These are phyloP conservation scores for Aratinga solstitialis DNA, from an alignment of 2,797 vertebrate genomes.

Conservation along the genomic window DNA sequence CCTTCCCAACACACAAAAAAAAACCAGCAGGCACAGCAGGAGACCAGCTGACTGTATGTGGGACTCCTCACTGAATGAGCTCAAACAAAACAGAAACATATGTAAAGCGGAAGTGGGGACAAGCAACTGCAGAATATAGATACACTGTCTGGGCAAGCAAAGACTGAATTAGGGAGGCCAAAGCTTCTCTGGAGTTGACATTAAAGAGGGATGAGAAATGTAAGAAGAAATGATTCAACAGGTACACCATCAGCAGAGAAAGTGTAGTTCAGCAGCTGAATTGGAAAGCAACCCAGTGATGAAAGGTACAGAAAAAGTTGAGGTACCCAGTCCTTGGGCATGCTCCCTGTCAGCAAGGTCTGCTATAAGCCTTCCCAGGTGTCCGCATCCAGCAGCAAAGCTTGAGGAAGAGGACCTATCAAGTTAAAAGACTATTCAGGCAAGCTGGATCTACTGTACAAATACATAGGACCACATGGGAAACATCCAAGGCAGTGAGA, in stretches of 20 bases:
- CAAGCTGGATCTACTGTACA: not conserved
- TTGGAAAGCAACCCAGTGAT: not conserved
- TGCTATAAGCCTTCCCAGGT: not conserved
- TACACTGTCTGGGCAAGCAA: not conserved
- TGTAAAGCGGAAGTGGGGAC: not conserved
- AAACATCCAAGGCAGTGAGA: not conserved
- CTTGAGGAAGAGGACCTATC: not conserved
- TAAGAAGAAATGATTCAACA: not conserved
- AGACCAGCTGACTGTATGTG: not conserved
- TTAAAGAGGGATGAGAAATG: not conserved
- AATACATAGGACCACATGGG: rapidly evolving
- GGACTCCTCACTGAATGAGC: not conserved
- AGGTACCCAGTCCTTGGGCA: not conserved
- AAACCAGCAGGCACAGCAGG: not conserved
- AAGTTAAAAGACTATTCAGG: not conserved
- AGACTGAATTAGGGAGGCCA: not conserved
- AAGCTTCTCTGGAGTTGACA: not conserved
- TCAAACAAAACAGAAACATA: not conserved
- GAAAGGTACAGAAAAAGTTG: not conserved
- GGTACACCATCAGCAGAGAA: not conserved
- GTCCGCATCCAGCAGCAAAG: not conserved
- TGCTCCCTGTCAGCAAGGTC: not conserved
- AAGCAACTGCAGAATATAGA: not conserved
- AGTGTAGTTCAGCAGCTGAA: not conserved
- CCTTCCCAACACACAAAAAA: not conserved